Evolutionary conservation across 2,888 invertebrate species (phyloP), one percentile per base, ranked within the genome.

Genomic region (Epinotia bilunana): DNA sequence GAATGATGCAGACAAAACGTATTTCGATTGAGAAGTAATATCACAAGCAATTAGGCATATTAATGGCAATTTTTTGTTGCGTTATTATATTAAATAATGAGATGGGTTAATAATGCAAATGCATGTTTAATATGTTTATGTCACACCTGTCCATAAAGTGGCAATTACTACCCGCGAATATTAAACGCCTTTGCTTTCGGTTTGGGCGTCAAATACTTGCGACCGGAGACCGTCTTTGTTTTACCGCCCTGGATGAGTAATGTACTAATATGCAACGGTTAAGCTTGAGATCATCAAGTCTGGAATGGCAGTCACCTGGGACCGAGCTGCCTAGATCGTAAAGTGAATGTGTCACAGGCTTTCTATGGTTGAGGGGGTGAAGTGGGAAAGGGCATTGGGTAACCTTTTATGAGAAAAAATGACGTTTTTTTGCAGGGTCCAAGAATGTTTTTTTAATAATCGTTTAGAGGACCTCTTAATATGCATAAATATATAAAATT

Each of bases 51-150:
- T 53, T n/a, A n/a, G 53, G 53, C 53, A 49, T 16, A 49, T 49
- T 16, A 49, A 13, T 4, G 5, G 16, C 49, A 12, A 5, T 49
- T 49, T 49, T 4, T 49, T 49, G 16, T 13, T 46, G 4, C 49
- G 6, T 7, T 53, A n/a, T 43, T 63, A 63, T 63, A 63, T 20
- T 63, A 49, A 46, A 23, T 63, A 28, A 46, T 23, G 63, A 64
- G 46, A 46, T 46, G 23, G 46, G 20, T 20, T 20, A 53, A 65
- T 65, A 65, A 49, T 13, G 49, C 33, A 70, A 49, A 70, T 61
- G 43, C 69, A 69, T 57, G 33, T 49, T 49, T 49, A 28, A 28
- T 28, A 28, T 28, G 28, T 28, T 28, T 28, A 5, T 5, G 5
- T 28, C 28, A 28, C 28, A 28, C 28, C 3, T 28, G 28, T 3